Evolutionary conservation across 2,797 vertebrate species (phyloP).

Genomic region (Acipenser oxyrinchus): DNA sequence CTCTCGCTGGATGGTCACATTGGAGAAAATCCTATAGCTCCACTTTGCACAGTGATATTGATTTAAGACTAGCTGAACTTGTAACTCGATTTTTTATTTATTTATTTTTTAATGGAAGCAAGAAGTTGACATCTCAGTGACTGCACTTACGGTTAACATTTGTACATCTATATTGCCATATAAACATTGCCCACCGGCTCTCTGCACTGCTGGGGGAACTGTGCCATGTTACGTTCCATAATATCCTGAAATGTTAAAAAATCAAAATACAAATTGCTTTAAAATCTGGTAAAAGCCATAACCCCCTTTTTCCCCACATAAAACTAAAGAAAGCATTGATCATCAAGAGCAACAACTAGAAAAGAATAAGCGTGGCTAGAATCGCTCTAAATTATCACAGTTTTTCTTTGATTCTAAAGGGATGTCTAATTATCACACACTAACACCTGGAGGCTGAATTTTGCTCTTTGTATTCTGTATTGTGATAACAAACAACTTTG

Average conservation of each 20-base stretch:
- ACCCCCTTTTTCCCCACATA: conserved; percentile 51
- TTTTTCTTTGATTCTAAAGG: too few species aligned
- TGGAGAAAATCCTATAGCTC: conserved; percentile 40
- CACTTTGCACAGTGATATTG: conserved; percentile 69
- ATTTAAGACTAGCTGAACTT: conserved; percentile 40
- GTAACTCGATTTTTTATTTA: not conserved
- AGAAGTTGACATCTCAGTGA: conserved; percentile 62
- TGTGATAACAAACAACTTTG: too few species aligned
- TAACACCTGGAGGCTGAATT: too few species aligned
- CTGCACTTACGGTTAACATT: conserved; percentile 41
- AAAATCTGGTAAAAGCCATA: conserved; percentile 19
- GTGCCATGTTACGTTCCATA: too few species aligned
- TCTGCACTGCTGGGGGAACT: too few species aligned
- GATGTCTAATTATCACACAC: too few species aligned
- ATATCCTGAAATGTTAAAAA: too few species aligned
- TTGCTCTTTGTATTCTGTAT: too few species aligned
- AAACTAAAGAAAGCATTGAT: conserved; percentile 57
- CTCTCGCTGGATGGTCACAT: conserved; percentile 21
- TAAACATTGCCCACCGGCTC: too few species aligned
- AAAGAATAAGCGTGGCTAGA: conserved; percentile 33
- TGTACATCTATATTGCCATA: too few species aligned
- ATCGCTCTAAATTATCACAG: not conserved
- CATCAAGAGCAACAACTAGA: conserved; percentile 42
- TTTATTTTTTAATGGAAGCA: conserved; percentile 23
- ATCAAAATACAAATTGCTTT: too few species aligned